Evolutionary conservation across 1,140 invertebrate genomes (phyloP), one percentile per base, ranked within the genome.

Genomic region (Chironomus tepperi): DNA sequence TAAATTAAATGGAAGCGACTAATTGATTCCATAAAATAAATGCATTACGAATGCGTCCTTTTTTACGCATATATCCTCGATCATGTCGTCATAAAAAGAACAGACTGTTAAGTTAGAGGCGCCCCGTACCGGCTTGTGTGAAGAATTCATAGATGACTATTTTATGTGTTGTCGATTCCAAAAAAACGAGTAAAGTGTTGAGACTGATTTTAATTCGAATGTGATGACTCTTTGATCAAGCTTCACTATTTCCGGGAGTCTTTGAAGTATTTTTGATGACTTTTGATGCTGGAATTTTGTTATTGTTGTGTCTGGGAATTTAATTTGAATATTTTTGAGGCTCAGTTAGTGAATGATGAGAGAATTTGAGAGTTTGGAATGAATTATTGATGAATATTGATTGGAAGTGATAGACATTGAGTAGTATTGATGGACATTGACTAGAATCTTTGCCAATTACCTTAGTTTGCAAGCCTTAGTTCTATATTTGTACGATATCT

Each of bases 21-120:
- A 70, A 70, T 70, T 70, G 65, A 70, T 70, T 70, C 65, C n/a
- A 18, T 70, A 70, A 70, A 70, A 57, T n/a, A 15, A 18, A 18
- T 19, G 16, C 65, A 70, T 18, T 70, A 9, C 8, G 12, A 70
- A 70, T 10, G 65, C 65, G 65, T 70, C 65, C 65, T 70, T 70
- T 70, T 70, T 70, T 70, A 19, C 65, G 16, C 16, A 34, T 34
- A 34, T 34, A 34, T 34, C 24, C 24, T 34, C 24, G 24, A 57
- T 57, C 47, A 34, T 34, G 24, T 34, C 5, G 47, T 57, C 47
- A 57, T 57, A 57, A 57, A 47, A 57, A 34, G 24, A 57, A 57
- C 47, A 34, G 24, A 34, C 24, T 34, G 24, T 34, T 34, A 34
- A 34, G 12, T 57, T n/a, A 12, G n/a, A 57, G 47, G 47, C 47